Evolutionary conservation across 2,888 invertebrate genomes (phyloP), one percentile per base, ranked within the genome.

Genomic region (Netelia virgata): DNA sequence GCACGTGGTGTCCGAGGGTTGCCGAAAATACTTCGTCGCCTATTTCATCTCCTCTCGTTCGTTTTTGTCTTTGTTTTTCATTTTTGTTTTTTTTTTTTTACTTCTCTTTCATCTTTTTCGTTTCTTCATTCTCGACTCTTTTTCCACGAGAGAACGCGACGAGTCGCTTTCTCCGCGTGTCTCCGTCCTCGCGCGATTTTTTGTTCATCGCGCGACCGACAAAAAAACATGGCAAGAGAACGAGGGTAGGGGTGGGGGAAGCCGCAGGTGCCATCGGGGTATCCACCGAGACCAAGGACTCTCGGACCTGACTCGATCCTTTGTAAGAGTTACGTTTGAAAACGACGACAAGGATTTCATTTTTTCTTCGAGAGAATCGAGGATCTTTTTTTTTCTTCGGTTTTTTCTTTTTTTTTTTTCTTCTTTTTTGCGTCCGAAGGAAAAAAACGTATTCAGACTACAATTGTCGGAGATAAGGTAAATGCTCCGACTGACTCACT

Each of bases 1-100:
- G 84, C 84, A 84, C 84, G 84, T 81, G 84, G 81, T 84, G 14
- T 36, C 61, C 47, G 28, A 80, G 77, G 77, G 50, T 77, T 77
- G 53, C 43, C 53, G 41, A 76, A 41, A 53, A 77, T 14, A 55
- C 63, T 68, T 68, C 53, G 43, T 47, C 76, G 57, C 41, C 10
- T 36, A 53, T 63, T 61, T 75, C 43, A 55, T 20, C 20, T 14
- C 41, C 41, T 1, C 28, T n/a, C 14, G 36, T 41, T 50, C 53
- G 14, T 28, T 28, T 14, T 11, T 28, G 3, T 53, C 36, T 50
- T 16, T 72, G 1, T 55, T 2, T 10, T 11, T 47, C n/a, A n/a
- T 1, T 1, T 28, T n/a, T 10, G 1, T 69, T 55, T 73, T 36
- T 73, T 16, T 57, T 10, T 36, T 47, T 61, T 2, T 28, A 28